These are phyloP conservation scores for Atlantisia rogersi DNA, from an alignment of 2,113 vertebrate species.

Conservation along the genomic window DNA sequence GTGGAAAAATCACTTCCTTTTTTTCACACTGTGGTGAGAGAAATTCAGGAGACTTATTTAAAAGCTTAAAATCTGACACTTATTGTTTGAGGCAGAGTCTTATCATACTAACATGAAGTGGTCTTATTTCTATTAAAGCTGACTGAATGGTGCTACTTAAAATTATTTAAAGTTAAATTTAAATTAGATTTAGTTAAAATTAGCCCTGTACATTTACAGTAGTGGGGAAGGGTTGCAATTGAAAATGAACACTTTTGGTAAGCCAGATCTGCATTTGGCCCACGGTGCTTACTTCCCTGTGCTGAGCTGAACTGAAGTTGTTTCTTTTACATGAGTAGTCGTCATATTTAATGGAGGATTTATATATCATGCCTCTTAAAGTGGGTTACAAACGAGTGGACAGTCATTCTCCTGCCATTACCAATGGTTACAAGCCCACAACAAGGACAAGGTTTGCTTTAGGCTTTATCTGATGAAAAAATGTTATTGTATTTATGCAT, in stretches of 20 bases:
- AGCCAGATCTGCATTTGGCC: neutral
- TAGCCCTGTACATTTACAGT: neutral
- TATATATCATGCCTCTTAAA: neutral
- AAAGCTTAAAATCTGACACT: neutral
- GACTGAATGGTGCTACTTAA: neutral
- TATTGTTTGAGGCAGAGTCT: neutral
- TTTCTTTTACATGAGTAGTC: neutral
- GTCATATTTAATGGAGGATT: neutral
- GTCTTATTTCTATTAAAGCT: neutral
- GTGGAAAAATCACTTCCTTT: neutral
- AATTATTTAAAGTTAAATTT: too few relatives aligned
- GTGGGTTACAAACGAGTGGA: neutral
- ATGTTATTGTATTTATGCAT: neutral
- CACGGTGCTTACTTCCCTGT: neutral
- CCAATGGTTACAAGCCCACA: fast-evolving
- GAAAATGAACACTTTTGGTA: neutral
- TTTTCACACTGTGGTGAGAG: neutral
- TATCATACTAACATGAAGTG: neutral
- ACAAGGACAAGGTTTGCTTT: neutral
- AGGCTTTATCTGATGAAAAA: neutral
- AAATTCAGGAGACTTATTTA: neutral
- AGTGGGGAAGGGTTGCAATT: neutral
- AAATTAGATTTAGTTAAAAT: neutral
- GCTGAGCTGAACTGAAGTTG: neutral
- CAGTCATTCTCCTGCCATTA: neutral